Conservation (phyloP, 2,113 vertebrate genomes). For the Leuciscus idus region DNA sequence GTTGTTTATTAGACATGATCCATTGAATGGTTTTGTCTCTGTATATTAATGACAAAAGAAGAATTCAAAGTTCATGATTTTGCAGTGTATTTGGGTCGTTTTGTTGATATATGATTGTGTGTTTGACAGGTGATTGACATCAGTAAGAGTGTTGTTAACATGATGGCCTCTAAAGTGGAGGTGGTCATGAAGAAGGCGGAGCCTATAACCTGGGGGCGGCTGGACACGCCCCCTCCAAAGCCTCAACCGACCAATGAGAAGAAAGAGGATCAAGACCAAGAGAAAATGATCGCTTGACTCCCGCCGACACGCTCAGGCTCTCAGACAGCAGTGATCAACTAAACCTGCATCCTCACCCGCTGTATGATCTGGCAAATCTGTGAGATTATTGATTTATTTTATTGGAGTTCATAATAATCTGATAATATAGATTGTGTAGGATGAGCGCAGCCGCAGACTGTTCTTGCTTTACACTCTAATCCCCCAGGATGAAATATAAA, state of each 20-base stretch:
- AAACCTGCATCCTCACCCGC: too few species aligned
- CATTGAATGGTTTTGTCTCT: not conserved
- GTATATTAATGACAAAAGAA: not conserved
- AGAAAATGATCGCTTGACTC: too few species aligned
- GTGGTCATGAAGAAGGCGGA: constrained; percentile 92
- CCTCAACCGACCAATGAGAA: too few species aligned
- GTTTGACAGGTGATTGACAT: constrained; percentile 87
- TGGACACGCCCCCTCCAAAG: too few species aligned
- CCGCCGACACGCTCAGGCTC: too few species aligned
- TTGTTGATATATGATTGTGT: not conserved
- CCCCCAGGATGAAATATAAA: too few species aligned
- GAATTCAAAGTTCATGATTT: not conserved
- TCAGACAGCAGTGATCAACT: too few species aligned
- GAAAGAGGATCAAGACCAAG: too few species aligned
- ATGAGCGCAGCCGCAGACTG: not conserved
- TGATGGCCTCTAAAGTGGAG: constrained; percentile 93
- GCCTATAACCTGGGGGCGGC: constrained; percentile 54
- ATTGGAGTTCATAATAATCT: not conserved
- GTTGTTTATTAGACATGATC: too few species aligned
- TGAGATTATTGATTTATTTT: not conserved
- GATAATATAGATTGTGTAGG: not conserved
- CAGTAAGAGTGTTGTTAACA: constrained; percentile 85
- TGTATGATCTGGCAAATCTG: too few species aligned
- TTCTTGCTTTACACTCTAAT: too few species aligned
- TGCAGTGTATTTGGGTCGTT: not conserved